Evolutionary conservation across 2,888 invertebrate genomes (phyloP).

Genomic region (Cartodere bifasciata): DNA sequence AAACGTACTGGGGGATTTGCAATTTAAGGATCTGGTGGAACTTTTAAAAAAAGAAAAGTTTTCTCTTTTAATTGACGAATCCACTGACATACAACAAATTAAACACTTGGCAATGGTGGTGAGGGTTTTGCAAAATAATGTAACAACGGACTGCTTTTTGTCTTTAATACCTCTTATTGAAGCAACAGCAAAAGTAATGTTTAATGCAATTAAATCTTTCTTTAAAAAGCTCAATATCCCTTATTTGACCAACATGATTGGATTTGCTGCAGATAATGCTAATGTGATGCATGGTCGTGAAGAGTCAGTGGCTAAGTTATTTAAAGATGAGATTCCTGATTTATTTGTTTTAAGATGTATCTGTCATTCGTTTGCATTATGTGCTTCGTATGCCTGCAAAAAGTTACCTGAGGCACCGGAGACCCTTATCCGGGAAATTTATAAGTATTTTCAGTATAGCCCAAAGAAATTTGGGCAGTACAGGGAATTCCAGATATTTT

Average conservation of each 20-base stretch:
- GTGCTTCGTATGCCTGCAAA: conserved; percentile 1
- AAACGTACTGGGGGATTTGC: neutral
- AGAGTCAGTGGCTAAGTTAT: neutral
- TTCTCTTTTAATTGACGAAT: neutral
- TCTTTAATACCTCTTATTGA: neutral
- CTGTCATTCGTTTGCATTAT: neutral
- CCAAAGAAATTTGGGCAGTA: neutral
- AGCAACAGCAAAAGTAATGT: neutral
- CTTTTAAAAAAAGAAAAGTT: neutral
- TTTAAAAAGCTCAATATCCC: neutral
- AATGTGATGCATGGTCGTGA: neutral
- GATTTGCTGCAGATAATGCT: conserved; percentile 1
- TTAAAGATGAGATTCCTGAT: neutral
- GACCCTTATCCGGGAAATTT: neutral
- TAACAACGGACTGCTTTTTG: neutral
- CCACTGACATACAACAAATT: neutral
- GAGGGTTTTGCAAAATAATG: neutral
- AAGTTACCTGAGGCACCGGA: neutral
- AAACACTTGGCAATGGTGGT: neutral
- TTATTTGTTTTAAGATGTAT: neutral
- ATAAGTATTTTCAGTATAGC: conserved; percentile 1
- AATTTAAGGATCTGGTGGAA: neutral
- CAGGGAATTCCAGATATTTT: neutral
- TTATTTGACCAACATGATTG: neutral
- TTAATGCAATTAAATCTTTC: neutral